Base-by-base conservation (phyloP, 2,888 invertebrate species). In the Sarcophaga rosellei region DNA sequence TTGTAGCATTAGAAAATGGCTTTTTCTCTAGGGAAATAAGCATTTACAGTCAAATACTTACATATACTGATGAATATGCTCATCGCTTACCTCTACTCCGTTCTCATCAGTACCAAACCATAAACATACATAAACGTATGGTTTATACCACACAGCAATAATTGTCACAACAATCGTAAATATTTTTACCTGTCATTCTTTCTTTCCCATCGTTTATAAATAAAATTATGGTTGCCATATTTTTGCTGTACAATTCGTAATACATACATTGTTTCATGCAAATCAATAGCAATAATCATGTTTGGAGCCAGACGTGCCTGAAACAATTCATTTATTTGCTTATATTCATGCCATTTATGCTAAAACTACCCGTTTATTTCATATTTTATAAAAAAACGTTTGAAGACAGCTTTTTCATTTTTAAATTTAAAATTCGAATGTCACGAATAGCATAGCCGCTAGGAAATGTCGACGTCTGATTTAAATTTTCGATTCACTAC, bases 141-240 rank as follows among this genome's bases (percentile, higher is more conserved):
- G 21, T 72, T 76, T 76, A 10, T 74, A 66, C 35, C 73, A 73
- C 68, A 83, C 47, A 15, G 45, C 23, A 72, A 72, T 73, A 81
- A 75, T 72, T 82, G 75, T 79, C 85, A 82, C 61, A 80, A 68
- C 65, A 83, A 57, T 75, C 75, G 72, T 76, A 73, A 63, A 17
- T n/a, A 53, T 44, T 35, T 66, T 83, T 69, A 83, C 86, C 79
- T 86, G 86, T 15, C 57, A 78, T 62, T 53, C 35, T 35, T n/a
- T 23, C n/a, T 23, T 15, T 0, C 20, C 20, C 21, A 57, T 35
- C 17, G 69, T 65, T 70, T 53, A 68, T 44, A 65, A 65, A 70
- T 73, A 62, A 62, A 44, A 57, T 84, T 76, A 57, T 53, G 59
- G 15, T n/a, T n/a, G n/a, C 2, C 85, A 82, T 82, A 76, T 80